Evolutionary conservation across 2,797 vertebrate genomes (phyloP), one percentile per base, ranked within the genome.

Genomic region (Falco berigora): DNA sequence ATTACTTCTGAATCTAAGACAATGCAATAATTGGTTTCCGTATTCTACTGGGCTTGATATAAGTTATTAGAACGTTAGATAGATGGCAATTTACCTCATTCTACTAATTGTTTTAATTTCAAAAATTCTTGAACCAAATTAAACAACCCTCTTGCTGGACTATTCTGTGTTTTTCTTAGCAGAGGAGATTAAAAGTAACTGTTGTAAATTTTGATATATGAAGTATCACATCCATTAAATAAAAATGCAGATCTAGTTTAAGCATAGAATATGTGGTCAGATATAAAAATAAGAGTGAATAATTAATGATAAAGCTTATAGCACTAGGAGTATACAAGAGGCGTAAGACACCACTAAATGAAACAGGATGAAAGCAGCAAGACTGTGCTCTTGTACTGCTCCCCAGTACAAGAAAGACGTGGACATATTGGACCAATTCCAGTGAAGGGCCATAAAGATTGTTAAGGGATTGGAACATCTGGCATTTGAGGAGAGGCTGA

Each of bases 1-100:
- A 84, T 91, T 96, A 91, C 79, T 97, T 94, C 91, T 97, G 94
- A 97, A 97, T 96, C 89, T 86, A 86, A 97, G 64, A 78, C 83
- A 96, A 96, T 36, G 85, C 92, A 96, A 76, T 96, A 96, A 97
- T 92, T 93, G n/a, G 77, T 93, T 90, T 95, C 55, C 78, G 42
- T 94, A 73, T 97, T 97, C 97, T 96, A 94, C 47, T 90, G 83
- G 69, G 82, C 92, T 97, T 91, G 72, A 90, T 96, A 9, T 92
- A 96, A 97, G 89, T 93, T 94, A 96, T 95, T 95, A 91, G 86
- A 96, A 94, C 79, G 86, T 94, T 96, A 92, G 85, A 49, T 69
- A 95, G 83, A 90, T 88, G 90, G 93, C 94, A 84, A 95, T 97
- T 96, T 78, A 94, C 79, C 61, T 91, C 50, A 18, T 97, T 96